Conservation (phyloP, 2,797 vertebrate genomes). For the Tadarida brasiliensis region DNA sequence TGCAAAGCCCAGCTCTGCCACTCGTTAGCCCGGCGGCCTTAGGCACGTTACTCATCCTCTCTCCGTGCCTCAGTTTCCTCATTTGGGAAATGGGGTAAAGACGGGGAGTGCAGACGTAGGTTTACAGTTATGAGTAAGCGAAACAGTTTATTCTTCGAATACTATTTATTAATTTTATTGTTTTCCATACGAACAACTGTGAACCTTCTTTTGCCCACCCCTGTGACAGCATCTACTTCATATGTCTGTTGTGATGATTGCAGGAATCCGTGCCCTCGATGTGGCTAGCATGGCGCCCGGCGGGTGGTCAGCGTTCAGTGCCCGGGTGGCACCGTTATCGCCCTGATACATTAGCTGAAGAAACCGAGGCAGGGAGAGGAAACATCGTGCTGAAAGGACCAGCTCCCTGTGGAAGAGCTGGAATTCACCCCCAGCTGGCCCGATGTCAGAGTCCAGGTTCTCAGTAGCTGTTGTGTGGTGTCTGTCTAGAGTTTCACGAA, state of each 20-base stretch:
- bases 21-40: no score
- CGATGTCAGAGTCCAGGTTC: slow-evolving; percentile 1
- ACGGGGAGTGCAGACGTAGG: no score
- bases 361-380: neutral
- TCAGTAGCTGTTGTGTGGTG: neutral
- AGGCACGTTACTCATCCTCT: no score
- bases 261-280: neutral
- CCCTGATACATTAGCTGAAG: neutral
- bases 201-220: neutral
- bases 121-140: no score
- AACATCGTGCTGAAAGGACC: neutral
- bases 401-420: neutral
- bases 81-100: no score
- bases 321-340: neutral
- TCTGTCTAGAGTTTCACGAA: slow-evolving; percentile 16
- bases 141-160: no score
- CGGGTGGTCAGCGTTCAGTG: neutral
- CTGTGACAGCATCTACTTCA: neutral
- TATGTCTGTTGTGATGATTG: neutral
- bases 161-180: neutral
- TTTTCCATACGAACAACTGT: neutral
- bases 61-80: no score
- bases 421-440: neutral
- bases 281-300: neutral
- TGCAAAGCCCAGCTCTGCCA: neutral